These are phyloP conservation scores for Darevskia nairensis DNA, from an alignment of 2,797 vertebrate species.

Conservation along the genomic window DNA sequence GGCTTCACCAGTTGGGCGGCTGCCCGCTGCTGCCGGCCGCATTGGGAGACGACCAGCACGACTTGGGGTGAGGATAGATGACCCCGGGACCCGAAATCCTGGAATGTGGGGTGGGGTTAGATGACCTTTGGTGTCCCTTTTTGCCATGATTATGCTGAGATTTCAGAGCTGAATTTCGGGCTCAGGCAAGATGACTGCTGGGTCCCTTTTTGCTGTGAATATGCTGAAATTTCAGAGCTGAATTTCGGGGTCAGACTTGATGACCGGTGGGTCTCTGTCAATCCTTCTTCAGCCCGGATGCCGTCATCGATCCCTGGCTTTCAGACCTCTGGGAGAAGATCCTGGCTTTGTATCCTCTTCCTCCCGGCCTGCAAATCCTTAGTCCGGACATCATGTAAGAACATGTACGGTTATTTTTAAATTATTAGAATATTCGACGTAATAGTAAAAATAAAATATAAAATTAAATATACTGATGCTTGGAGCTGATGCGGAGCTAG, in stretches of 20 bases:
- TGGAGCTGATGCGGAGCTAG: no score
- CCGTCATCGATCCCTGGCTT: slow-evolving; percentile 91
- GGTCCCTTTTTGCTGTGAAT: no score
- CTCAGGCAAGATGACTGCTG: no score
- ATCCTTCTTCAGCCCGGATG: slow-evolving; percentile 82
- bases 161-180: no score
- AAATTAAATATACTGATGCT: no score
- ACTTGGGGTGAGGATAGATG: slow-evolving; percentile 87
- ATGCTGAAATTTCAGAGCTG: no score
- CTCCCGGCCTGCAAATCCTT: slow-evolving; percentile 73
- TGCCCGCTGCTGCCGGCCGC: slow-evolving; percentile 82
- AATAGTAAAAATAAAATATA: no score
- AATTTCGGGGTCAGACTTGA: no score
- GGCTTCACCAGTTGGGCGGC: slow-evolving; percentile 90
- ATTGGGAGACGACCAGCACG: slow-evolving; percentile 93
- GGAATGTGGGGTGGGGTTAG: not conserved
- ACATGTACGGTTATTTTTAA: not conserved
- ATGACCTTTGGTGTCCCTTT: not conserved
- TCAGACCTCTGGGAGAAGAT: slow-evolving; percentile 86
- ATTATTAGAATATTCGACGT: no score
- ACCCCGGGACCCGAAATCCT: no score
- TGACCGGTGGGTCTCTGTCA: no score
- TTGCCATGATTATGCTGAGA: no score
- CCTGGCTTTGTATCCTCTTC: slow-evolving; percentile 78
- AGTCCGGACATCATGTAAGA: slow-evolving; percentile 85